phyloP scores from a whole-genome alignment of 2,113 vertebrate genomes.

The Elgaria multicarinata region DNA sequence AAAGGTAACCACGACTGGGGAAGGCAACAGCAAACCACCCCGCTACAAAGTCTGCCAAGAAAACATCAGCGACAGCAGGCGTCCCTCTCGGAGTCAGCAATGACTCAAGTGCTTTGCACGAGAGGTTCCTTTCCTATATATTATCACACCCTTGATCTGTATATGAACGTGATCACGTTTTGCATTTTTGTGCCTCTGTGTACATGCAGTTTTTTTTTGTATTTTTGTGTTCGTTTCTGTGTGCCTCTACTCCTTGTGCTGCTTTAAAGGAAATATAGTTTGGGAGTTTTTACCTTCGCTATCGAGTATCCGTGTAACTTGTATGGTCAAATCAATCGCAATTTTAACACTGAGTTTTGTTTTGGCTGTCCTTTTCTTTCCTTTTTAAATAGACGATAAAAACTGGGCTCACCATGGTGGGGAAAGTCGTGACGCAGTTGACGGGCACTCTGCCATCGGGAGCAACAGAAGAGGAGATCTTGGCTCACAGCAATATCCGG shows the following conservation, averaged over 20 bases:
- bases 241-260: not conserved
- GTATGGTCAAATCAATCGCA: not conserved
- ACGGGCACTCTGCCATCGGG: slow-evolving; percentile 91
- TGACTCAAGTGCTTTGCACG: no score
- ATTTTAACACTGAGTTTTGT: not conserved
- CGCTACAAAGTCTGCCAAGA: no score
- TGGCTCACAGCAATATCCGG: slow-evolving; percentile 85
- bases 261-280: not conserved
- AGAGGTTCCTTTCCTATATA: no score
- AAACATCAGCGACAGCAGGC: no score
- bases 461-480: slow-evolving; percentile 88
- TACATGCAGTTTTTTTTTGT: not conserved
- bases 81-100: no score
- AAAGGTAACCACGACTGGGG: no score
- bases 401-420: slow-evolving; percentile 96
- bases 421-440: slow-evolving; percentile 96
- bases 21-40: no score
- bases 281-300: not conserved
- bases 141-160: not conserved
- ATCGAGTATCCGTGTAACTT: not conserved
- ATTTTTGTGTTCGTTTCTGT: not conserved
- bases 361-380: not conserved
- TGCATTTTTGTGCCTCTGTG: not conserved
- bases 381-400: slow-evolving; percentile 87
- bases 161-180: not conserved